Evolutionary conservation across 2,113 vertebrate genomes (phyloP), one percentile per base, ranked within the genome.

Genomic region (Protomyctophum bolini): DNA sequence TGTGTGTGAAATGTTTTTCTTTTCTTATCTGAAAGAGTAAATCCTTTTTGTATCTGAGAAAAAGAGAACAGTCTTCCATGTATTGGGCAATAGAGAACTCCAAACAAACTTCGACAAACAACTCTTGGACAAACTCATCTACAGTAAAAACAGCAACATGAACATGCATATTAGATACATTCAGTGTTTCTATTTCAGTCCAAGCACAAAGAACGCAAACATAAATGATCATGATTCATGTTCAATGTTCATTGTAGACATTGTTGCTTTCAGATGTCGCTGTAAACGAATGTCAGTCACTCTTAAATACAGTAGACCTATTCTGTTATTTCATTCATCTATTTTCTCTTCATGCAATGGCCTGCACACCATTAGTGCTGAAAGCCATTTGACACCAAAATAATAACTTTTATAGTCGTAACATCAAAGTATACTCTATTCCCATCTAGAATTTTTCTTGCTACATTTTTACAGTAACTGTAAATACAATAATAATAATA

Each of bases 61-160:
- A 93, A 91, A 92, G 92, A 93, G 95, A 87, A 87, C 80, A 87
- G 95, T 97, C 96, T 98, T 98, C 96, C 96, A 96, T 91, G 82
- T 91, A 92, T 91, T 84, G 92, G 96, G 96, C 95, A 98, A 97
- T 96, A 96, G 91, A 93, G 92, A 94, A 93, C 90, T 91, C 88
- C 85, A 91, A 91, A 91, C 83, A 85, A 86, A 85, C 47, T 73
- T 84, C 51, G 77, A 90, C 86, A 91, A 91, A 91, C 83, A 83
- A 86, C 76, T 86, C 68, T 86, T 79, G 70, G 86, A 89, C 87
- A 79, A 83, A 82, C 10, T 85, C 83, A 85, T 90, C 56, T 12
- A n/a, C n/a, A n/a, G n/a, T n/a, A 63, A 79, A 82, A 72, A 51
- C 50, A 79, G 59, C 87, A 79, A 88, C 83, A 70, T 78, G 1